Evolutionary conservation across 2,797 vertebrate species (phyloP).

Genomic region (Carduelis carduelis): DNA sequence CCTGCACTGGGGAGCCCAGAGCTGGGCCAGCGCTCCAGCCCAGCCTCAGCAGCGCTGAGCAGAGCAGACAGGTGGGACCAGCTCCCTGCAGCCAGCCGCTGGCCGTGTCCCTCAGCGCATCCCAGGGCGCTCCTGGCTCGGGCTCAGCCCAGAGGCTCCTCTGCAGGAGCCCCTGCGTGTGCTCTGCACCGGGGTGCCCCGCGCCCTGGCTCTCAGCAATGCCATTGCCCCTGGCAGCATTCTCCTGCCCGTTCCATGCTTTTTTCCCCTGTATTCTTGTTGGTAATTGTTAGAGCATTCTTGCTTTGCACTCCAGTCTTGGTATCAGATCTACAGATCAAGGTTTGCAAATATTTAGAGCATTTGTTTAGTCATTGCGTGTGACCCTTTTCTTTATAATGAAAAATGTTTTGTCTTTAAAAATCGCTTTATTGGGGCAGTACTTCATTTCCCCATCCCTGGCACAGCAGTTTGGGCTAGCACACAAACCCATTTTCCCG

Average conservation of each 20-base stretch:
- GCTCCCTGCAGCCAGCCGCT: not conserved
- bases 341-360: not conserved
- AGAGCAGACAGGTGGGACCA: not conserved
- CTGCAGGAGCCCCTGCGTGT: not conserved
- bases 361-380: not conserved
- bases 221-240: accelerated
- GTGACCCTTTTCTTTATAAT: not conserved
- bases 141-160: not conserved
- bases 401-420: not conserved
- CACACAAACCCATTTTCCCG: not conserved
- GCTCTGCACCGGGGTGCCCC: not conserved
- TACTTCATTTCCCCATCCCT: not conserved
- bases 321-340: not conserved
- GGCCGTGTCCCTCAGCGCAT: accelerated
- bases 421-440: not conserved
- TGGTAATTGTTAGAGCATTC: not conserved
- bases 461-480: not conserved
- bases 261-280: not conserved
- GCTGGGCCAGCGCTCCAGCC: not conserved
- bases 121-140: accelerated
- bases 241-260: not conserved
- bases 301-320: not conserved
- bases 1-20: not conserved
- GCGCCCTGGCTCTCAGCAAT: not conserved
- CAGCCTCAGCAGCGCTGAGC: not conserved